Conservation (phyloP, 2,888 invertebrate genomes). For the Sarcophaga caerulescens region DNA sequence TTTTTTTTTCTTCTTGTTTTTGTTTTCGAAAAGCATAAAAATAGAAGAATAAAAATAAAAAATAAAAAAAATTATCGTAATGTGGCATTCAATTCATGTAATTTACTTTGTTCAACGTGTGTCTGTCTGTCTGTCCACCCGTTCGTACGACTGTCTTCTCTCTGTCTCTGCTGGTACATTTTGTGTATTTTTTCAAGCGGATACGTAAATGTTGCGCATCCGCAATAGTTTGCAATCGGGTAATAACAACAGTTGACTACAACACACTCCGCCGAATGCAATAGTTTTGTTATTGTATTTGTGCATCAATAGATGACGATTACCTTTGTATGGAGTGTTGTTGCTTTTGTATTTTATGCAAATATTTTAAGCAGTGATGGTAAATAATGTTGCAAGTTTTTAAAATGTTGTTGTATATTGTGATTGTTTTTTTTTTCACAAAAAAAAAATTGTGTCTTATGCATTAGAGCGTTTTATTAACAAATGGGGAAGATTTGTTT, state of each 20-base stretch:
- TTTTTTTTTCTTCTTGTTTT: no score
- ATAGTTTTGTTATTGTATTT: background rate
- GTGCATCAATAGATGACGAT: background rate
- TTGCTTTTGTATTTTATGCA: constrained; percentile 36
- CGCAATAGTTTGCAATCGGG: constrained; percentile 50
- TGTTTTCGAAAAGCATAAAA: background rate
- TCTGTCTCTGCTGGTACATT: background rate
- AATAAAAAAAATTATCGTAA: background rate
- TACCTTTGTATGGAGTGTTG: background rate
- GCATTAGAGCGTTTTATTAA: constrained; percentile 34
- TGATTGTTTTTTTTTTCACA: constrained; percentile 33
- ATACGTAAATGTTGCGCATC: constrained; percentile 68
- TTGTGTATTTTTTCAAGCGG: constrained; percentile 58
- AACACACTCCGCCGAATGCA: background rate
- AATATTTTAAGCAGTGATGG: constrained; percentile 48
- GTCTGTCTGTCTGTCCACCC: background rate
- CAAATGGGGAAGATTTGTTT: background rate
- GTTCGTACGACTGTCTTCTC: background rate
- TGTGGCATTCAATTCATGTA: constrained; percentile 46
- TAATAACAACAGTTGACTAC: background rate
- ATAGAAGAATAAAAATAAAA: background rate
- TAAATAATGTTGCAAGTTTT: constrained; percentile 49
- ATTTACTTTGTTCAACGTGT: constrained; percentile 38
- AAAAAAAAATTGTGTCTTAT: constrained; percentile 22
- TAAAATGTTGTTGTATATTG: constrained; percentile 21